Percentiles rank a stretch among this genome's conserved stretches.
Conservation (phyloP, 2,888 invertebrate genomes). For the Hoplodrina blanda region DNA sequence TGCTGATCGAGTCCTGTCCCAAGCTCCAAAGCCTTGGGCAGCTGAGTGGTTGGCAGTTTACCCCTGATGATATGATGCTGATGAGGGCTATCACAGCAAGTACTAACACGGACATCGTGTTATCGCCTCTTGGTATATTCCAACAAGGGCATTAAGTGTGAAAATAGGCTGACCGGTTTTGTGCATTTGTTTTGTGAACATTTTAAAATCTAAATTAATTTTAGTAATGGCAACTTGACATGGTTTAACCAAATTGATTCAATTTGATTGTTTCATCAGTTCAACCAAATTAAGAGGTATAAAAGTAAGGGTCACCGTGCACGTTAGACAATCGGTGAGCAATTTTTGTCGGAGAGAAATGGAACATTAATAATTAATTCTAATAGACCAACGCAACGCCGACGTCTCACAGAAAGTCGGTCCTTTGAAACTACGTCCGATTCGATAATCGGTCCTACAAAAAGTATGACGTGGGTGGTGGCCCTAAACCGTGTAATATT, state of each 20-base stretch:
- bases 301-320: background rate
- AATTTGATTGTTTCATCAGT: too few relatives aligned
- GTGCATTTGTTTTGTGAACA: conserved; percentile 45
- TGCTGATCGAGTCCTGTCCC: conserved; percentile 92
- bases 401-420: too few relatives aligned
- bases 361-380: too few relatives aligned
- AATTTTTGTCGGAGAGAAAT: too few relatives aligned
- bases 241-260: background rate
- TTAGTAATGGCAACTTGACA: background rate
- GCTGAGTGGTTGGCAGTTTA: conserved; percentile 92
- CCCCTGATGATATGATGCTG: conserved; percentile 92
- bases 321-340: too few relatives aligned
- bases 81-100: conserved; percentile 92
- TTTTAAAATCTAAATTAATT: background rate
- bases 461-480: too few relatives aligned
- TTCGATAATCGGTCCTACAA: too few relatives aligned
- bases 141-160: conserved; percentile 79
- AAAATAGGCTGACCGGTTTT: conserved; percentile 2
- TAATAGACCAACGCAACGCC: too few relatives aligned
- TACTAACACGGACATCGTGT: conserved; percentile 92
- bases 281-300: background rate
- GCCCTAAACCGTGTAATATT: background rate
- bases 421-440: too few relatives aligned
- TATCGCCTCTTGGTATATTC: conserved; percentile 91
- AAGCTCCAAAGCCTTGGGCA: conserved; percentile 92